Base-by-base conservation (phyloP, 2,888 invertebrate genomes). In the Campoplex capitator region DNA sequence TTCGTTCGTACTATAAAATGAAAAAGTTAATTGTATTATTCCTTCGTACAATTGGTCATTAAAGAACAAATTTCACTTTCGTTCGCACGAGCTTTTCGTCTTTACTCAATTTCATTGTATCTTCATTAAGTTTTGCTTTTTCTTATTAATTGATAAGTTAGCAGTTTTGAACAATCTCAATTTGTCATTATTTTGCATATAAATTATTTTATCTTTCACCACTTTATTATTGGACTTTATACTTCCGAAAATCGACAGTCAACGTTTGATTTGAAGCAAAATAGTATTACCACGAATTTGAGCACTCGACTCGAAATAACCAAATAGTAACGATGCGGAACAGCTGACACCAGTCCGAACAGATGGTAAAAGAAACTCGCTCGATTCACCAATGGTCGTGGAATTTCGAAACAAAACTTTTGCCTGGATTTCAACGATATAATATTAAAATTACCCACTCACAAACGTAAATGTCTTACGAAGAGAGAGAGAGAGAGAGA, bases 391-490 rank as follows among this genome's bases (percentile, higher is more conserved):
- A 32, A 48, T 23, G 28, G 28, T 58, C 48, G 48, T 82, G 62
- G 70, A 23, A 8, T 32, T 62, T 71, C 56, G 56, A 48, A 68
- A 67, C 45, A 23, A 84, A 84, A 84, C 38, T 75, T 80, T 84
- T 51, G 35, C 54, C 74, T 58, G 67, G 78, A 75, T 84, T 74
- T 62, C 42, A 35, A 16, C 70, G 8, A 58, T 75, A 76, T 76
- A 84, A 81, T 80, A 80, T 65, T 84, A 51, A 80, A 80, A 84
- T 84, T 84, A 76, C 76, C 42, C 62, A 71, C 71, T 62, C 45
- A 71, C 54, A 18, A 35, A 54, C 28, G 28, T 23, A 67, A 81
- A 81, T 71, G 51, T 38, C 42, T 67, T 74, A 51, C 42, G 70
- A 0, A 23, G 0, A 23, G 23, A 23, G 23, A 23, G 23, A 23